A percentile compares a stretch with the other conserved stretches of the same genome.
Evolutionary conservation across 2,888 invertebrate genomes (phyloP).

Genomic region (Drosophila nigritarsus): DNA sequence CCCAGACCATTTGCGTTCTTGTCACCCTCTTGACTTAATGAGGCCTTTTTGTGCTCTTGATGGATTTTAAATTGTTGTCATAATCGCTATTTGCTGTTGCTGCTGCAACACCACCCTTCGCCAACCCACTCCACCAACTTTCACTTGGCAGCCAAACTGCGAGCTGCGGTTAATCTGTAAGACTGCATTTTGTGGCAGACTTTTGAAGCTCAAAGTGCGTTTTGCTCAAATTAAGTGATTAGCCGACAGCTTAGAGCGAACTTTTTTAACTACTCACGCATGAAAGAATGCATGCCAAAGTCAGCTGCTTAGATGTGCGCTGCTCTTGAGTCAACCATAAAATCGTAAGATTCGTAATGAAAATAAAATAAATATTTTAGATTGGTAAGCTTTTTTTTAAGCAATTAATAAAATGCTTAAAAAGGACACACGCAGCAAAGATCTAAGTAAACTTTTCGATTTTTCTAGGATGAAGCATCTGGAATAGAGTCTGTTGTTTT

Average conservation of each 20-base stretch:
- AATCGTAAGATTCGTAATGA: neutral
- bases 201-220: conserved; percentile 65
- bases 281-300: conserved; percentile 12
- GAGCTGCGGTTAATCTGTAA: conserved; percentile 45
- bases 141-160: neutral
- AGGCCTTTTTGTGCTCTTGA: conserved; percentile 81
- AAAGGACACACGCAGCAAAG: neutral
- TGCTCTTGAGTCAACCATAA: neutral
- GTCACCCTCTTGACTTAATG: conserved; percentile 83
- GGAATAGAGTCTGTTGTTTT: neutral
- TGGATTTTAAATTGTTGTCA: conserved; percentile 83
- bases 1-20: conserved; percentile 38
- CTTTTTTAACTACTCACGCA: conserved; percentile 5
- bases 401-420: neutral
- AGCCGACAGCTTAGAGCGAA: conserved; percentile 22
- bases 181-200: conserved; percentile 53
- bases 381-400: too few relatives aligned
- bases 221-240: conserved; percentile 51
- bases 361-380: neutral
- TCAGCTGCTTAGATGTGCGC: conserved; percentile 10
- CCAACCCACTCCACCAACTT: neutral
- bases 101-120: neutral
- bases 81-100: conserved; percentile 71
- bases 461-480: neutral
- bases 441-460: neutral